These are phyloP conservation scores for Antechinus flavipes DNA, from an alignment of 2,113 vertebrate species.

Conservation along the genomic window DNA sequence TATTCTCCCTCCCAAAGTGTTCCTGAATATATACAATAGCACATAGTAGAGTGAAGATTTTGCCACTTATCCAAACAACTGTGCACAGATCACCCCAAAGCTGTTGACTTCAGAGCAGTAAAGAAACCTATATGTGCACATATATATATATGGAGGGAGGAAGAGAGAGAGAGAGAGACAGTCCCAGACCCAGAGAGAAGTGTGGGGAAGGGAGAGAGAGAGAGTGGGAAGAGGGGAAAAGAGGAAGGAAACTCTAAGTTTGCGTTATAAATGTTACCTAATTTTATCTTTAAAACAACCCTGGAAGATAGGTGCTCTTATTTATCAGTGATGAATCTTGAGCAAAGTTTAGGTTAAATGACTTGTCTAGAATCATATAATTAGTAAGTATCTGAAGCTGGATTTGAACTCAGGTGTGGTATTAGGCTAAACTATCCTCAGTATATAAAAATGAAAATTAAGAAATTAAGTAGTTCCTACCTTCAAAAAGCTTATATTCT, in stretches of 20 bases:
- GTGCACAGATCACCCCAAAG: too few species aligned
- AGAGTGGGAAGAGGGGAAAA: too few species aligned
- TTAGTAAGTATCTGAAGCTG: neutral
- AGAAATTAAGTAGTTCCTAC: neutral
- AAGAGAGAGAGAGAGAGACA: too few species aligned
- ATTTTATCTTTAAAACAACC: neutral
- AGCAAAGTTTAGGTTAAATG: neutral
- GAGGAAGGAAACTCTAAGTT: neutral
- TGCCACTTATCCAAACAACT: neutral
- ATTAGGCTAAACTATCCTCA: neutral
- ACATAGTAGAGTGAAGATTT: slow-evolving; percentile 2
- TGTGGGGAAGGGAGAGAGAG: too few species aligned
- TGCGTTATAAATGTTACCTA: neutral
- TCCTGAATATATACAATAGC: neutral
- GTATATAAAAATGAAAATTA: neutral
- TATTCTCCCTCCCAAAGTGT: neutral
- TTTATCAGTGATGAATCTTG: neutral
- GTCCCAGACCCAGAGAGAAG: too few species aligned
- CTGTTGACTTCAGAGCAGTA: neutral
- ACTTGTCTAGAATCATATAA: neutral
- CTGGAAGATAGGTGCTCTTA: neutral
- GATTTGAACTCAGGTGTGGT: neutral
- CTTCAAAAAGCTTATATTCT: neutral
- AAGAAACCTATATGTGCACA: neutral
- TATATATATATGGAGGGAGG: too few species aligned